These are phyloP conservation scores for Tridacna crocea DNA, from an alignment of 2,888 invertebrate genomes.

Conservation along the genomic window DNA sequence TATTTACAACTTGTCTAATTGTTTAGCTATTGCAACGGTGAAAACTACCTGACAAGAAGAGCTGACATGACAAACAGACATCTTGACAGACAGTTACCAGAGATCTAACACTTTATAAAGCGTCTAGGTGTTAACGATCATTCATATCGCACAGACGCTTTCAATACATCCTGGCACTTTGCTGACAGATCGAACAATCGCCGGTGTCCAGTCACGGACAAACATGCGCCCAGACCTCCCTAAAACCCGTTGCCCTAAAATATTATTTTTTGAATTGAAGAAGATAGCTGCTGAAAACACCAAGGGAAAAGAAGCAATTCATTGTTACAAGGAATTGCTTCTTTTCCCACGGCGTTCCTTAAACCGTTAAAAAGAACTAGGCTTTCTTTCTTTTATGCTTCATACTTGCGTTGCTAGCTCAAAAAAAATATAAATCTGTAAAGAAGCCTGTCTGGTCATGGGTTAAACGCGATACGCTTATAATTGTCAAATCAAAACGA, in stretches of 20 bases:
- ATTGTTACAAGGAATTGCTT: no score
- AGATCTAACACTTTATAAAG: slow-evolving; percentile 46
- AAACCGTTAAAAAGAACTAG: no score
- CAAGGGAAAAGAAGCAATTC: no score
- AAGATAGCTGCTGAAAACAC: no score
- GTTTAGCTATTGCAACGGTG: slow-evolving; percentile 38
- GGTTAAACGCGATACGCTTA: slow-evolving; percentile 40
- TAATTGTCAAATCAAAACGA: slow-evolving; percentile 65
- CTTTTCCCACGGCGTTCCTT: no score
- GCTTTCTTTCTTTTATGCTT: no score
- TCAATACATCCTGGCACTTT: slow-evolving; percentile 52
- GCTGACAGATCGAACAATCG: slow-evolving; percentile 59
- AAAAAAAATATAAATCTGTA: no score
- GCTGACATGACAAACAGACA: slow-evolving; percentile 59
- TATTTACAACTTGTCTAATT: slow-evolving; percentile 43
- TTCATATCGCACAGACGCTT: slow-evolving; percentile 61
- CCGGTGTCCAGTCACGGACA: slow-evolving; percentile 41
- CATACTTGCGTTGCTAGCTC: no score
- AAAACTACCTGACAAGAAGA: slow-evolving; percentile 34
- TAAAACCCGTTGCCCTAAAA: no score
- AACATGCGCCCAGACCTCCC: slow-evolving; percentile 25
- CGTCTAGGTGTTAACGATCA: slow-evolving; percentile 59
- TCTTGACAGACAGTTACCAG: slow-evolving; percentile 57
- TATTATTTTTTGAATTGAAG: no score
- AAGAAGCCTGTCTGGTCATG: no score